Conservation (phyloP, 2,888 invertebrate species). For the Megastigmus dorsalis region DNA sequence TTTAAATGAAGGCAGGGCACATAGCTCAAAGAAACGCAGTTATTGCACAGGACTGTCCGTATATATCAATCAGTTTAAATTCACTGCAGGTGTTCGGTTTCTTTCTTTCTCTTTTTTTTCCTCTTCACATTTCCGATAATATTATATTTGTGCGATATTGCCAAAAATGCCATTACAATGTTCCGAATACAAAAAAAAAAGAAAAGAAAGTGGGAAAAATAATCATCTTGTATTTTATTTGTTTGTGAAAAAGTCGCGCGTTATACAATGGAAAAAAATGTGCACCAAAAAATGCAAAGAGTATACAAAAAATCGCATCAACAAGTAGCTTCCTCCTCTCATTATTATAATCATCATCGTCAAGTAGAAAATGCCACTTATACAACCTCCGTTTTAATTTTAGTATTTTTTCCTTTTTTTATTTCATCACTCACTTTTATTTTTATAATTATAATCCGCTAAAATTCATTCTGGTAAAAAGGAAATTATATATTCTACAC, state of each 20-base stretch:
- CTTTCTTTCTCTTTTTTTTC: conserved; percentile 19
- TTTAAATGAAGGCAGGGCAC: conserved; percentile 55
- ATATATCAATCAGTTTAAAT: conserved; percentile 25
- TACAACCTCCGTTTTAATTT: conserved; percentile 39
- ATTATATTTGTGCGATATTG: conserved; percentile 37
- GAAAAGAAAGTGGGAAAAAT: conserved; percentile 6
- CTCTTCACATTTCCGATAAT: conserved; percentile 19
- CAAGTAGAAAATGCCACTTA: conserved; percentile 55
- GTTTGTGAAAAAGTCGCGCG: conserved; percentile 58
- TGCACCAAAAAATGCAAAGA: conserved; percentile 56
- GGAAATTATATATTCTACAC: conserved; percentile 45
- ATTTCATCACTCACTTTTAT: conserved; percentile 16
- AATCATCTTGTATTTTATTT: conserved; percentile 1
- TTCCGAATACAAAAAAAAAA: neutral
- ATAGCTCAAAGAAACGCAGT: conserved; percentile 54
- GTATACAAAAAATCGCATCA: conserved; percentile 46
- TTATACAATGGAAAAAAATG: conserved; percentile 63
- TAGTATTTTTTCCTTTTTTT: conserved; percentile 23
- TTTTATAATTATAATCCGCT: conserved; percentile 31
- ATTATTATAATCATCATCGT: conserved; percentile 13
- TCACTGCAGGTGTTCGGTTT: conserved; percentile 34
- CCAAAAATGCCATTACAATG: conserved; percentile 18
- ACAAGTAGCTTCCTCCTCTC: conserved; percentile 43
- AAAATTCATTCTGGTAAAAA: conserved; percentile 38
- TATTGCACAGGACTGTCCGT: conserved; percentile 55